These are phyloP conservation scores for Diloba caeruleocephala DNA, from an alignment of 2,888 invertebrate genomes.

Conservation along the genomic window DNA sequence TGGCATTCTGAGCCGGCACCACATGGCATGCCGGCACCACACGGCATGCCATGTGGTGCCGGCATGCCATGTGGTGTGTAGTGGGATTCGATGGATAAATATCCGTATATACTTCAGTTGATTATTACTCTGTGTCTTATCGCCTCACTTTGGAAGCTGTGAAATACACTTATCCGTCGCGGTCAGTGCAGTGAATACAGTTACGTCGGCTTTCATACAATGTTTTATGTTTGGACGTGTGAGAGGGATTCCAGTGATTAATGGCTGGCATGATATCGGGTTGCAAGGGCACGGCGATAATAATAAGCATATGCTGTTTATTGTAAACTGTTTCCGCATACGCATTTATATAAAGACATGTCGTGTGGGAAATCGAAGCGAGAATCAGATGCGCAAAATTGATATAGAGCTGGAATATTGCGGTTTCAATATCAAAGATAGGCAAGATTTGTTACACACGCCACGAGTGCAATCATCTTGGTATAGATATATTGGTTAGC, in stretches of 20 bases:
- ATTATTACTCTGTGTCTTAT: constrained; percentile 5
- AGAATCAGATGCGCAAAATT: constrained; percentile 38
- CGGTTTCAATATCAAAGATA: constrained; percentile 35
- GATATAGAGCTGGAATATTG: constrained; percentile 32
- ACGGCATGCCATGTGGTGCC: too few species aligned
- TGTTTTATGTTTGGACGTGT: constrained; percentile 15
- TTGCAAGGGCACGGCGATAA: constrained; percentile 30
- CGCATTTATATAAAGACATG: constrained; percentile 20
- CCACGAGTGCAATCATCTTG: constrained; percentile 25
- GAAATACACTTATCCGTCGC: constrained; percentile 26
- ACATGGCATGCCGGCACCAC: too few species aligned
- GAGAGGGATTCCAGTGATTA: constrained; percentile 13
- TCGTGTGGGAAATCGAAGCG: constrained; percentile 27
- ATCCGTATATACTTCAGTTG: constrained; percentile 9
- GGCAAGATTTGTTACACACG: constrained; percentile 5
- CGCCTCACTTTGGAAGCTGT: constrained; percentile 10
- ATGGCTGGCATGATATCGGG: constrained; percentile 27
- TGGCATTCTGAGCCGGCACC: too few species aligned
- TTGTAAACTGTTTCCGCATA: constrained; percentile 31
- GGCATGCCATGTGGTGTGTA: too few species aligned
- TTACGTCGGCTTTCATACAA: constrained; percentile 1
- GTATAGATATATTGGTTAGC: constrained; percentile 1
- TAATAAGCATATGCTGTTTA: constrained; percentile 7
- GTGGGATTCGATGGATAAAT: too few species aligned
- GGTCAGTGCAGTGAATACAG: constrained; percentile 19